Percentiles rank a stretch among this genome's conserved stretches.
Conservation (phyloP, 1,140 invertebrate species). For the Leptoteleia sp. region DNA sequence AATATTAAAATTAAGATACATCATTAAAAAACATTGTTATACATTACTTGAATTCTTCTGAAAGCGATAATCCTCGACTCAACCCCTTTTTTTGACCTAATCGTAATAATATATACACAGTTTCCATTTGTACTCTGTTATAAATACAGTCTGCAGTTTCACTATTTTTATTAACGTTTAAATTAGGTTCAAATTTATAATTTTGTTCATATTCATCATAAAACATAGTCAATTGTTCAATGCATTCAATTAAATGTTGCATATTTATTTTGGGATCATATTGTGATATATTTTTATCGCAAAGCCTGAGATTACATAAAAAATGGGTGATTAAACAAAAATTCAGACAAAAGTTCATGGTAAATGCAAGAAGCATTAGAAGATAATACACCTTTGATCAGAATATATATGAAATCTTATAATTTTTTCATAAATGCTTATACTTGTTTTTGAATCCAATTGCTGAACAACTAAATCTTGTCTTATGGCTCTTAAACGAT, state of each 20-base stretch:
- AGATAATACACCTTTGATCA: conserved; percentile 83
- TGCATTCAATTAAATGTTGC: conserved; percentile 83
- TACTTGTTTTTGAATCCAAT: conserved; percentile 77
- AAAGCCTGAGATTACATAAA: conserved; percentile 82
- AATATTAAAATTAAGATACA: too few relatives aligned
- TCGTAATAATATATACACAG: conserved; percentile 83
- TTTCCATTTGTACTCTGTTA: conserved; percentile 79
- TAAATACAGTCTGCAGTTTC: conserved; percentile 58
- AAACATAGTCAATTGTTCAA: conserved; percentile 81
- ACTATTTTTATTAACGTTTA: conserved; percentile 39
- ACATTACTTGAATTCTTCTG: conserved; percentile 70
- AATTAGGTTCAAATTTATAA: conserved; percentile 12
- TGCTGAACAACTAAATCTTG: conserved; percentile 89
- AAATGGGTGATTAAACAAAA: too few relatives aligned
- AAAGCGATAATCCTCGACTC: conserved; percentile 78
- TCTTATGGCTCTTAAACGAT: conserved; percentile 86
- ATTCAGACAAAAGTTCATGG: too few relatives aligned
- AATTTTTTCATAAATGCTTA: conserved; percentile 85
- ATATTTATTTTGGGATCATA: conserved; percentile 84
- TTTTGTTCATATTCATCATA: conserved; percentile 81
- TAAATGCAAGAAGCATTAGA: too few relatives aligned
- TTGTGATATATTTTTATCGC: conserved; percentile 76
- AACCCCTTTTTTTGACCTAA: conserved; percentile 82
- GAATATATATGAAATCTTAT: conserved; percentile 86
- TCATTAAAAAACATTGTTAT: too few relatives aligned